Evolutionary conservation across 2,113 vertebrate species (phyloP).

Genomic region (Ondatra zibethicus): DNA sequence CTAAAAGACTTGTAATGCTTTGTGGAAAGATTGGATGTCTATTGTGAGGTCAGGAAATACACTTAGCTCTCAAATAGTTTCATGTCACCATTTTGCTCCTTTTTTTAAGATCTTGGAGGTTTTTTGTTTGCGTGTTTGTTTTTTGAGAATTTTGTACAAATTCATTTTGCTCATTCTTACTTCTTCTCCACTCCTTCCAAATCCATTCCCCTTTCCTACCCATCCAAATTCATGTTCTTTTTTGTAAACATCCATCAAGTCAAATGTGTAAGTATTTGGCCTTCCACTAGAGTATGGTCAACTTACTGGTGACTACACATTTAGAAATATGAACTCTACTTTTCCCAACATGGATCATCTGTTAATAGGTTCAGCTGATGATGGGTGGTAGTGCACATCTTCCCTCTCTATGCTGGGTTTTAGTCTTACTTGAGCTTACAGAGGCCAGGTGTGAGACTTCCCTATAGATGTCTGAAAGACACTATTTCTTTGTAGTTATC

Average conservation of each 20-base stretch:
- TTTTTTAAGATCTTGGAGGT: neutral
- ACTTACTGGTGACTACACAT: neutral
- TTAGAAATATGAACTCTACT: neutral
- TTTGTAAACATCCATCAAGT: neutral
- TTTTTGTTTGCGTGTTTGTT: neutral
- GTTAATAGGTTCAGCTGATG: neutral
- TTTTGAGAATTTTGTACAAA: neutral
- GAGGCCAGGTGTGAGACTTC: neutral
- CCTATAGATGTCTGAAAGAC: neutral
- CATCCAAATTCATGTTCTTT: neutral
- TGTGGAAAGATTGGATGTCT: neutral
- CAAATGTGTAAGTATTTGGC: neutral
- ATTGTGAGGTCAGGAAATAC: neutral
- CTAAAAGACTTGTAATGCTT: neutral
- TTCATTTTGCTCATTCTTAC: neutral
- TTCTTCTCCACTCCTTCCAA: neutral
- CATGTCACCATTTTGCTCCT: neutral
- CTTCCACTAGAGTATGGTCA: neutral
- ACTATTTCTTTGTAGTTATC: neutral
- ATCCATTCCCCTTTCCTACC: neutral
- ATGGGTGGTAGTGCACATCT: neutral
- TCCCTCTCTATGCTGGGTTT: neutral
- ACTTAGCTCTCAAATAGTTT: neutral
- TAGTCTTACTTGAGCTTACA: neutral
- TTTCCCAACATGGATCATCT: neutral